A percentile compares a stretch with the other conserved stretches of the same genome.
These are phyloP conservation scores for Enteromius trimaculatus DNA, from an alignment of 2,797 vertebrate genomes.

Conservation along the genomic window DNA sequence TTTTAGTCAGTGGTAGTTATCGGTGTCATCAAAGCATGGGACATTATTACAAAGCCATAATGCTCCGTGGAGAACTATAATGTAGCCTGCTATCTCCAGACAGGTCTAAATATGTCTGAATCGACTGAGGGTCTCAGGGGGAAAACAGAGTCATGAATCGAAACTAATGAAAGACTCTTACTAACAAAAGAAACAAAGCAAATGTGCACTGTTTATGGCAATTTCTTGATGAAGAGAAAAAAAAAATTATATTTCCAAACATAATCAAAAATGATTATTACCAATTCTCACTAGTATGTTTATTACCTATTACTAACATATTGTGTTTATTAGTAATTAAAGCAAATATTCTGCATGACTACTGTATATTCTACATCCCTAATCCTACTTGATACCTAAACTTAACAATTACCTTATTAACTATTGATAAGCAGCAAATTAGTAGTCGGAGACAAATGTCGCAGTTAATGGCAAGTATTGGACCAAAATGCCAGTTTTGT, in stretches of 20 bases:
- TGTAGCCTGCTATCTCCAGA: slow-evolving; percentile 30
- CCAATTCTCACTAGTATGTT: too few relatives aligned
- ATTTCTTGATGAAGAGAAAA: not conserved
- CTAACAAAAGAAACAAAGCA: not conserved
- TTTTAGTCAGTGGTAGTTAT: slow-evolving; percentile 3
- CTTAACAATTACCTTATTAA: not conserved
- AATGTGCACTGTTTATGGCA: not conserved
- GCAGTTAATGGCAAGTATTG: not conserved
- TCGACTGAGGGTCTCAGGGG: slow-evolving; percentile 23
- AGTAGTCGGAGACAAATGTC: not conserved
- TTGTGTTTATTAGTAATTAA: not conserved
- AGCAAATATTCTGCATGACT: not conserved
- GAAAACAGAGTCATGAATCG: slow-evolving; percentile 3
- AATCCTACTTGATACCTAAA: not conserved
- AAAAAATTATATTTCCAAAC: not conserved
- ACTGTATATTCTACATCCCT: not conserved
- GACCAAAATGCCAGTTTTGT: not conserved
- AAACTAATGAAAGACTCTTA: slow-evolving; percentile 1
- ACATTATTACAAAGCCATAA: slow-evolving; percentile 46
- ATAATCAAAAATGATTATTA: not conserved
- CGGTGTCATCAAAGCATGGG: slow-evolving; percentile 37
- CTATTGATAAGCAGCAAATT: not conserved
- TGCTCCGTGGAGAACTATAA: slow-evolving; percentile 18
- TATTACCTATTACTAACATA: not conserved
- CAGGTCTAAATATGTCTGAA: slow-evolving; percentile 41